Base-by-base conservation (phyloP, 2,113 vertebrate genomes). In the Corythornis cristatus region DNA sequence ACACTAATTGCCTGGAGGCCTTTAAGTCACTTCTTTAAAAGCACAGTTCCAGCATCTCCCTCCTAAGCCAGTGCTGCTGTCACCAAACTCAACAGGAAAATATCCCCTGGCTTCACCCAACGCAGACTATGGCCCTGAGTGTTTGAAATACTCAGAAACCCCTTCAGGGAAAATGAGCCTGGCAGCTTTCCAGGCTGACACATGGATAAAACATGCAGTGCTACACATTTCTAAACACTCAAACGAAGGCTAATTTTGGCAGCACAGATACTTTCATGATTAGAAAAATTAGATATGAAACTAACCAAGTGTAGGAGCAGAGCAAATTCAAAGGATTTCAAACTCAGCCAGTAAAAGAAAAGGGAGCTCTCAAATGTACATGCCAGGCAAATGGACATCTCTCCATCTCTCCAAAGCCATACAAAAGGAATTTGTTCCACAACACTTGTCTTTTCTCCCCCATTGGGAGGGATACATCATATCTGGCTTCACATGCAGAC, bases 11-110 rank as follows among this genome's bases (percentile, higher is more conserved):
- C 71, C 72, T 89, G 70, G 28, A 94, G 43, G 65, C 75, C 45
- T 91, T 85, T 56, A 91, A 83, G 70, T 37, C 78, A 65, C 18
- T 91, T 61, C 73, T 48, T 94, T 88, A 78, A 68, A 91, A 93
- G 54, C 26, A 91, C 43, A 46, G 15, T 82, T 92, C 21, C 60
- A 80, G 70, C 22, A 72, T 50, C 62, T 91, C 48, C 23, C 54
- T 90, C 85, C 45, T 72, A 89, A 82, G 12, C 31, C 57, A 67
- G 61, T 23, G 68, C 60, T 21, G 15, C 71, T 76, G 61, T 12
- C 76, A 82, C 53, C 70, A 70, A 92, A 91, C 68, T 88, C 83
- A 91, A 73, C 1, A 64, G 73, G 72, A 95, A 90, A 91, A 88
- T 37, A 96, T 66, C 73, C 57, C 83, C 50, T 80, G 74, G 75